Conservation (phyloP, 2,888 invertebrate genomes). For the Therioaphis trifolii region DNA sequence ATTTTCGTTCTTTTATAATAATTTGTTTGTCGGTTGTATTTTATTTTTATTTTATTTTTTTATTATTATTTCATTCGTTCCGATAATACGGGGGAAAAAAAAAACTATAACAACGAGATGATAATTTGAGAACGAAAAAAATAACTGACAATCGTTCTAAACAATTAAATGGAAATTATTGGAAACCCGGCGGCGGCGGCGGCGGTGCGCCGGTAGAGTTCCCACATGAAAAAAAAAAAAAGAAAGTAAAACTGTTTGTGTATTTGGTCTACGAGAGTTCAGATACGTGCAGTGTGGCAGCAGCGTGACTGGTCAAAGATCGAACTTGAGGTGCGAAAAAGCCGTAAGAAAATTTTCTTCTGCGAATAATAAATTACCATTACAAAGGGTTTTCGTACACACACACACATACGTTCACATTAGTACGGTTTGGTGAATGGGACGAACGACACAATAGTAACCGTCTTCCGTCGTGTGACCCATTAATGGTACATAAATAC, state of each 20-base stretch:
- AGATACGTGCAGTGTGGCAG: not conserved
- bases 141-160: not conserved
- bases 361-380: constrained; percentile 3
- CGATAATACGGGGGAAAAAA: not conserved
- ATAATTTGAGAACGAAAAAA: not conserved
- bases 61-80: not conserved
- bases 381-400: constrained; percentile 15
- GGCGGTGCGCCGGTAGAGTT: not conserved
- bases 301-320: constrained; percentile 50
- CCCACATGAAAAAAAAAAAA: constrained; percentile 22
- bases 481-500: constrained; percentile 29
- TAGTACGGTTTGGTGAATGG: not conserved
- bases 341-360: not conserved
- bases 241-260: not conserved
- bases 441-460: constrained; percentile 10
- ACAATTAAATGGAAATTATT: not conserved
- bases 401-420: not conserved
- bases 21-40: not conserved
- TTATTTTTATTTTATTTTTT: not conserved
- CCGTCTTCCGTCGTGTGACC: constrained; percentile 41
- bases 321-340: not conserved
- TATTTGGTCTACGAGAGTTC: not conserved
- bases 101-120: not conserved
- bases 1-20: not conserved
- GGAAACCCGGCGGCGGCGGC: not conserved